Base-by-base conservation (phyloP, 2,888 invertebrate genomes). In the Hedya salicella region DNA sequence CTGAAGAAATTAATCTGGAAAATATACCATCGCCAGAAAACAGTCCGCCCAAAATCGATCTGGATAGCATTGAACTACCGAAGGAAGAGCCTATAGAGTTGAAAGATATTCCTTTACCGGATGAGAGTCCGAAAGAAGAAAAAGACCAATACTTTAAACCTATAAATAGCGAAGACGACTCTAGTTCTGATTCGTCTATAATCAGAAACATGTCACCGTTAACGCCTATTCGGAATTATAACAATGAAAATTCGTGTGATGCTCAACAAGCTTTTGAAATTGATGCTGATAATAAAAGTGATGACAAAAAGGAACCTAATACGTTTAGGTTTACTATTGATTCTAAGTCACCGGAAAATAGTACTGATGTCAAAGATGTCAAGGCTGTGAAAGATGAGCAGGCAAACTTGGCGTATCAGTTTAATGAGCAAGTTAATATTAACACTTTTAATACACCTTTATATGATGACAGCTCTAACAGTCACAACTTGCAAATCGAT, bases 11-110 rank as follows among this genome's bases (percentile, higher is more conserved):
- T 16, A 92, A 88, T 69, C 71, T 82, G 2, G 87, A 91, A 80
- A 76, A 86, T 74, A 78, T 79, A 68, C 83, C 82, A 19, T 71
- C 78, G 5, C 83, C 85, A 19, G 78, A 80, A 48, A 84, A 83
- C 50, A 87, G 88, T 73, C 95, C 95, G 69, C 94, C 95, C 3
- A 79, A 72, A 80, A 71, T 87, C 25, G 86, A 89, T 70, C 69
- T 89, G 4, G 85, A 84, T 19, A 85, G 81, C 67, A 89, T 89
- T 65, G 81, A 86, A 73, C 68, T 89, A 66, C 89, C 88, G 0
- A 82, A 80, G 70, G 85, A 87, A 67, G 66, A 76, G 6, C 74
- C 76, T 21, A 69, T 70, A 17, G 74, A 78, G 39, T 49, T 63
- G 16, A 70, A 68, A 14, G 71, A 78, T 60, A 87, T 88, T 63